phyloP scores from a whole-genome alignment of 2,113 vertebrate species.

The Brienomyrus brachyistius region DNA sequence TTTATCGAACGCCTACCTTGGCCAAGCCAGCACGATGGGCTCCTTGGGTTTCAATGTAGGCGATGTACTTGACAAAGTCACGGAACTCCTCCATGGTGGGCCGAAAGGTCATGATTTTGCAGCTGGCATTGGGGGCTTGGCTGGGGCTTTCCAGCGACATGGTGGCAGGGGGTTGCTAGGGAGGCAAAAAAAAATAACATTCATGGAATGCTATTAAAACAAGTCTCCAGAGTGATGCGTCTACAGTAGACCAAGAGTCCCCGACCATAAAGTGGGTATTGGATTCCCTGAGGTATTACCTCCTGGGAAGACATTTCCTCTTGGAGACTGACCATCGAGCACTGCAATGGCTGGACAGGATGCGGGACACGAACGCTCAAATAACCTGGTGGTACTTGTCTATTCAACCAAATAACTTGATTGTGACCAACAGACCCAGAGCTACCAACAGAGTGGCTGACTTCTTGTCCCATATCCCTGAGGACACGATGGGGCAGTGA shows the following conservation, averaged over 20 bases:
- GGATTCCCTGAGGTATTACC: neutral
- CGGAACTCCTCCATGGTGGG: constrained; percentile 90
- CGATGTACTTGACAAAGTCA: constrained; percentile 84
- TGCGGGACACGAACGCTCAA: neutral
- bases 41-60: constrained; percentile 88
- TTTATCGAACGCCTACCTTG: constrained; percentile 63
- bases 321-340: neutral
- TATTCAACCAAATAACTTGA: neutral
- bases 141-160: constrained; percentile 29
- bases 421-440: neutral
- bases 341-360: neutral
- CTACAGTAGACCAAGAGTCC: constrained; percentile 6
- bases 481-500: neutral
- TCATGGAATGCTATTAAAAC: neutral
- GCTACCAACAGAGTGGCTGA: neutral
- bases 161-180: constrained; percentile 48
- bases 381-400: neutral
- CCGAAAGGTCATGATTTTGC: constrained; percentile 95
- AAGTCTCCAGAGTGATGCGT: neutral
- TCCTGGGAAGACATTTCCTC: neutral
- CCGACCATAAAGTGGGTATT: neutral
- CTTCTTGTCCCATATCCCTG: neutral
- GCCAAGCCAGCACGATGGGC: constrained; percentile 88
- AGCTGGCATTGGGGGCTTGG: constrained; percentile 73
- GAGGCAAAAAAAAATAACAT: neutral